These are phyloP conservation scores for Corythornis vintsioides DNA, from an alignment of 2,113 vertebrate genomes.

Conservation along the genomic window DNA sequence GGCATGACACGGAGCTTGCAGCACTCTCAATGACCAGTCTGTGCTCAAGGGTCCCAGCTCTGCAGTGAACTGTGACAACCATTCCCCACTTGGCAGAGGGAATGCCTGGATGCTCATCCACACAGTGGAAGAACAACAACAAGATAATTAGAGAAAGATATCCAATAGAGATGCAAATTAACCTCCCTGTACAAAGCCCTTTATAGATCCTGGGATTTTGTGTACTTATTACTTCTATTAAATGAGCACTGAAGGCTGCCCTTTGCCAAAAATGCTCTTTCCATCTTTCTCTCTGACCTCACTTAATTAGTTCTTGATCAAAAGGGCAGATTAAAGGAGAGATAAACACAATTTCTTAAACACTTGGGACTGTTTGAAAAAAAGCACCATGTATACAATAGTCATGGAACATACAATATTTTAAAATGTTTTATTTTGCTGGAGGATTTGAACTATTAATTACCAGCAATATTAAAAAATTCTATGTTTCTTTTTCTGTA, in stretches of 20 bases:
- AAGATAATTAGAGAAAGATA: conserved; percentile 24
- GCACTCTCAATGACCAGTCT: background rate
- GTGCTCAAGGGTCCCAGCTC: background rate
- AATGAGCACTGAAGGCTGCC: conserved; percentile 27
- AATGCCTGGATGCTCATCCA: background rate
- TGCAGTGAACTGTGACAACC: background rate
- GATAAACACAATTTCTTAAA: background rate
- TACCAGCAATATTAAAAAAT: background rate
- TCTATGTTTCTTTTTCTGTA: background rate
- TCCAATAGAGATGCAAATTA: conserved; percentile 39
- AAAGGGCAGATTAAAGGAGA: conserved; percentile 15
- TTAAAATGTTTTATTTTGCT: background rate
- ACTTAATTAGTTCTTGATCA: conserved; percentile 7
- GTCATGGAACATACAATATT: background rate
- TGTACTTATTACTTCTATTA: conserved; percentile 39
- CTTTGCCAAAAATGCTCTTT: conserved; percentile 42
- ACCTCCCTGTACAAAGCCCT: background rate
- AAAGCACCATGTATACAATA: background rate
- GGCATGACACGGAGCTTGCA: background rate
- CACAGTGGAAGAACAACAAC: background rate
- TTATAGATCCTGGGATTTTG: conserved; percentile 24
- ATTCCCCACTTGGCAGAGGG: background rate
- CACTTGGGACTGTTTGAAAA: background rate
- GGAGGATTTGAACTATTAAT: background rate
- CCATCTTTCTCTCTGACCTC: conserved; percentile 18